Evolutionary conservation across 1,140 invertebrate species (phyloP), one percentile per base, ranked within the genome.

Genomic region (Triops cancriformis): DNA sequence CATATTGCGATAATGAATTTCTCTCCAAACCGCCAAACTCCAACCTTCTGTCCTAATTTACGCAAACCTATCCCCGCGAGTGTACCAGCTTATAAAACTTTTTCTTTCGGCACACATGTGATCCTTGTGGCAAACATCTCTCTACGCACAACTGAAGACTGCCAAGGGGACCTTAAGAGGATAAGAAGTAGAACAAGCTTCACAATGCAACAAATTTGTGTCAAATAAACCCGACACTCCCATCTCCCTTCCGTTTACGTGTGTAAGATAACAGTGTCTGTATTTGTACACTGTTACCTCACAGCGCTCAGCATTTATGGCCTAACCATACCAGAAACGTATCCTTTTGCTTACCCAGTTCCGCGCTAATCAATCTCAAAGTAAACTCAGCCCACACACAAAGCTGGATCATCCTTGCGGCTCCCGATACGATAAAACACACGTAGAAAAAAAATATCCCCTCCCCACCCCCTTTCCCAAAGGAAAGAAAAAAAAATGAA

Each of bases 161-260:
- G 31, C 31, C 31, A 37, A 37, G 31, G n/a, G n/a, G n/a, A n/a
- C n/a, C n/a, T 37, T 37, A 64, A n/a, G 18, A 10, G n/a, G 51
- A 64, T 64, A 64, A 64, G 51, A 64, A 37, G 31, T 37, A 2
- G 51, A 64, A 64, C 51, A 9, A 64, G 51, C 51, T 6, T n/a
- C 51, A n/a, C 51, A 18, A 0, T n/a, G 3, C 18, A n/a, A 64
- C 51, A 64, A 37, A 5, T 64, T 64, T 64, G 23, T 64, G 51
- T 64, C 51, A 64, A 64, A 64, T 64, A 64, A 64, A 37, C 23
- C 51, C 51, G 51, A 64, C 51, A 64, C 51, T 64, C n/a, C 51
- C 23, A 6, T 64, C 51, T 64, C n/a, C 51, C 23, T 18, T 64
- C 3, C 14, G 51, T 23, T n/a, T 64, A 64, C 51, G 51, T 18